These are phyloP conservation scores for Phalanger gymnotis DNA, from an alignment of 2,797 vertebrate species.

Conservation along the genomic window DNA sequence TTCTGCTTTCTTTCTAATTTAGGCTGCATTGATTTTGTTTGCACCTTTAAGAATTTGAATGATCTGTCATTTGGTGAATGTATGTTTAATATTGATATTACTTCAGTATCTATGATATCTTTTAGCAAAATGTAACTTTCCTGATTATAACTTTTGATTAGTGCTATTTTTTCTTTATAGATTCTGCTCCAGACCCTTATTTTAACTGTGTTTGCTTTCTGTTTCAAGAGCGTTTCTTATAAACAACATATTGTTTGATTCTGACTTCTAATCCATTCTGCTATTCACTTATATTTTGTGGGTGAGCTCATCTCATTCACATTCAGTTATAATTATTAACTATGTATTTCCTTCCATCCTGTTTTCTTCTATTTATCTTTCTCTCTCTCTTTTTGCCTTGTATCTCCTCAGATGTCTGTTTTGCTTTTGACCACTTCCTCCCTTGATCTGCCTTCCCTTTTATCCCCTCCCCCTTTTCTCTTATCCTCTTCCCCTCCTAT, in stretches of 20 bases:
- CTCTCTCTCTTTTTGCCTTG: neutral
- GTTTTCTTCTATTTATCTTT: neutral
- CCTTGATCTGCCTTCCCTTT: neutral
- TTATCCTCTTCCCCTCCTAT: neutral
- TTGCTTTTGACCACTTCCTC: neutral
- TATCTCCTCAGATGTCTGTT: neutral
- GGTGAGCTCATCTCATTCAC: neutral
- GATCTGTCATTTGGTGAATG: neutral
- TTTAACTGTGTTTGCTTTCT: neutral
- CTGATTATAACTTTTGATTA: neutral
- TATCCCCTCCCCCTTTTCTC: neutral
- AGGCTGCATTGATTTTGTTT: neutral
- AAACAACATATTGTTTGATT: neutral
- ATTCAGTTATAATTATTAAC: neutral
- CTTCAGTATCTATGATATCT: neutral
- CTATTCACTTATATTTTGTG: neutral
- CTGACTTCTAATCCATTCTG: neutral
- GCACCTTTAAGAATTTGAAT: neutral
- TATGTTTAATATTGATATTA: neutral
- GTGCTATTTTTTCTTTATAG: neutral
- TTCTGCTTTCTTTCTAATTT: neutral
- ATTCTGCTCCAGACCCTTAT: neutral
- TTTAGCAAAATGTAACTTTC: neutral
- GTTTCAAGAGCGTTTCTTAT: neutral
- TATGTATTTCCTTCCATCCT: neutral